These are phyloP conservation scores for Plectus sambesii DNA, from an alignment of 1,140 invertebrate species.

Conservation along the genomic window DNA sequence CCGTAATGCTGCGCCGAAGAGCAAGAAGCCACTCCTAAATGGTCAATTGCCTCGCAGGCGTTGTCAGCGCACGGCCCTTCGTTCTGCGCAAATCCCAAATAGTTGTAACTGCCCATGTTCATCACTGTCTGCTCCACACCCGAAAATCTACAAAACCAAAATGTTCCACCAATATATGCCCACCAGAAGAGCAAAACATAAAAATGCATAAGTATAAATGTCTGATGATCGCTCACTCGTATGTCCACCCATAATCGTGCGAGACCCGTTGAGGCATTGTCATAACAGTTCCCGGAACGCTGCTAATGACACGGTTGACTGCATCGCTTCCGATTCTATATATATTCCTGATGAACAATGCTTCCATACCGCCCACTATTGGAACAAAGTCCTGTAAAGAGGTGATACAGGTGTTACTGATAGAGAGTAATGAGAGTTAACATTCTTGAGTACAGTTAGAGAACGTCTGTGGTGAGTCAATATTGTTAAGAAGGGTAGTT, in stretches of 20 bases:
- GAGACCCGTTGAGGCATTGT: conserved; percentile 32
- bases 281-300: too few relatives aligned
- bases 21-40: conserved; percentile 48
- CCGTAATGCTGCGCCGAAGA: conserved; percentile 47
- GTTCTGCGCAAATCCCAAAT: conserved; percentile 53
- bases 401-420: too few relatives aligned
- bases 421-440: too few relatives aligned
- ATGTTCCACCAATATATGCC: too few relatives aligned
- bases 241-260: conserved; percentile 41
- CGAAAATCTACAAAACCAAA: conserved; percentile 34
- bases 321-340: conserved; percentile 52
- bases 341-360: conserved; percentile 52
- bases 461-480: too few relatives aligned
- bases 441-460: too few relatives aligned
- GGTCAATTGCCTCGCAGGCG: conserved; percentile 42
- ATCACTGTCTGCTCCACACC: conserved; percentile 48
- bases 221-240: conserved; percentile 19
- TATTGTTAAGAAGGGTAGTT: too few relatives aligned
- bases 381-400: conserved; percentile 51
- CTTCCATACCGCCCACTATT: conserved; percentile 52
- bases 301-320: conserved; percentile 45
- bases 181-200: too few relatives aligned
- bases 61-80: conserved; percentile 48
- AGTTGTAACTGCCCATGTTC: conserved; percentile 55
- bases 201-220: conserved; percentile 8